Evolutionary conservation across 2,888 invertebrate species (phyloP).

Genomic region (Ophion ellenae): DNA sequence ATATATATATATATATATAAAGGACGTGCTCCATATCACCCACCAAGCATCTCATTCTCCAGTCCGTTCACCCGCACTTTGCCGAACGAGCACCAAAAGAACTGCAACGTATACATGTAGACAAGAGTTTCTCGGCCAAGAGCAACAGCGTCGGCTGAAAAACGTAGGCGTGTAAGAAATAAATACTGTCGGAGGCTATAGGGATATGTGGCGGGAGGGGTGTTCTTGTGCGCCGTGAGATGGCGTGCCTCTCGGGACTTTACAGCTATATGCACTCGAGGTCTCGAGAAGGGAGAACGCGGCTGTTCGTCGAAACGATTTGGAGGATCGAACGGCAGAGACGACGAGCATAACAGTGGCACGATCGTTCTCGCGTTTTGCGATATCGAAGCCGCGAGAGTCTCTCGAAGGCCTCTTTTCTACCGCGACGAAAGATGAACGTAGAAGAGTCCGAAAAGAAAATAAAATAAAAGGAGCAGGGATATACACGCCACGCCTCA

Average conservation of each 20-base stretch:
- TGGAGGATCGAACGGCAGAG: constrained; percentile 26
- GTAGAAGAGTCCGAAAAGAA: not conserved
- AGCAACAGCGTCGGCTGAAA: constrained; percentile 44
- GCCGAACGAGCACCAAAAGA: constrained; percentile 38
- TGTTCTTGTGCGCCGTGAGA: constrained; percentile 2
- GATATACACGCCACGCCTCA: constrained; percentile 45
- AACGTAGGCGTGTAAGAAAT: constrained; percentile 62
- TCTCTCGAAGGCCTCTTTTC: constrained; percentile 29
- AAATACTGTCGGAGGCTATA: constrained; percentile 6
- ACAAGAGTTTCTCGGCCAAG: constrained; percentile 30
- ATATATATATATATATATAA: not conserved
- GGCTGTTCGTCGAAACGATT: constrained; percentile 63
- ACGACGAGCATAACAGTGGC: constrained; percentile 29
- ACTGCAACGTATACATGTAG: constrained; percentile 12
- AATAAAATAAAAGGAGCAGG: not conserved
- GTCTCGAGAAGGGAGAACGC: constrained; percentile 32
- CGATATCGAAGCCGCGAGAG: constrained; percentile 46
- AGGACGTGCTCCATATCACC: constrained; percentile 2
- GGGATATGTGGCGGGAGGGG: not conserved
- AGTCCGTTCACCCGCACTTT: constrained; percentile 56
- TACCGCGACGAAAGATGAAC: constrained; percentile 10
- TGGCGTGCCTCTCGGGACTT: constrained; percentile 43
- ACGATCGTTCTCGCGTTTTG: constrained; percentile 48
- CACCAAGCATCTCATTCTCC: constrained; percentile 23
- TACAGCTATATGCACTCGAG: constrained; percentile 45